Evolutionary conservation across 1,140 invertebrate genomes (phyloP), one percentile per base, ranked within the genome.

Genomic region (Carposina sasakii): DNA sequence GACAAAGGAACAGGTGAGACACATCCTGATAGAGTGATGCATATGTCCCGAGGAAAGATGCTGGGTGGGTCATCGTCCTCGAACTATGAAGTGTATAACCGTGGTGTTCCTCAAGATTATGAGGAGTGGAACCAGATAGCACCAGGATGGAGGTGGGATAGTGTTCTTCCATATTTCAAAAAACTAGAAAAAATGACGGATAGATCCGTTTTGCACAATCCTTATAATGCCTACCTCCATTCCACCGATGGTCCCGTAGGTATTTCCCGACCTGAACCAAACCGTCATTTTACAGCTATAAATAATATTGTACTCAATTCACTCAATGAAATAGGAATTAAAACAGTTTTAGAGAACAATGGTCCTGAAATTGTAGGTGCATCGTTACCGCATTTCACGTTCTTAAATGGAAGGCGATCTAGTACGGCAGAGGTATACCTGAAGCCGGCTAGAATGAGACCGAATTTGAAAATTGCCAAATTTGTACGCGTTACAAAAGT

Each of bases 1-100:
- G 77, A 76, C 50, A 33, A 54, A 45, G 67, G 62, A 0, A 48
- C 59, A n/a, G 77, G 77, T 1, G 41, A 45, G n/a, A 39, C 48
- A 2, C 75, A 77, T 46, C 55, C 57, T 6, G 54, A 49, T 0
- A 42, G 67, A 34, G 24, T 42, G 4, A 48, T 71, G 12, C 60
- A 63, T 16, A 43, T 68, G 42, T 61, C 60, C 20, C 62, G 78
- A 30, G 88, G 88, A 1, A 90, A 88, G 73, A 81, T 85, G 47
- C 67, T 92, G 41, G 94, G 93, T 8, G 93, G 93, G 0, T 90
- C 89, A 1, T 92, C 91, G 5, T 89, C 89, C 1, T 85, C 92
- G 12, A 95, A 95, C 74, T 92, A 91, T 31, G 92, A 94, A 90
- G 88, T 94, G 12, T 94, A 95, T 65, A 88, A 92, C 0, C 82